Conservation (phyloP, 1,140 invertebrate genomes). For the Microplitis demolitor region DNA sequence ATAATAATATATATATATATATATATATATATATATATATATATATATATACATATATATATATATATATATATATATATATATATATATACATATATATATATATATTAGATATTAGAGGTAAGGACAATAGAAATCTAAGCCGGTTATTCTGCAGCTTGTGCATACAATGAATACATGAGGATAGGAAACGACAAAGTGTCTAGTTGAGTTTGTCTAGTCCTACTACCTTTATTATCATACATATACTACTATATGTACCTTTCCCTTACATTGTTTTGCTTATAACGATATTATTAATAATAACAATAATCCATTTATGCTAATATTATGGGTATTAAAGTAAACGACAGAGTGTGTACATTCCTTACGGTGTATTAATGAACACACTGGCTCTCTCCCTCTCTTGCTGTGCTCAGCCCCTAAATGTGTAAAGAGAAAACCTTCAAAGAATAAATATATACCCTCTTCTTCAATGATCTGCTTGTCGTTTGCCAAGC, state of each 20-base stretch:
- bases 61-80: no score
- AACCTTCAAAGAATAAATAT: not conserved
- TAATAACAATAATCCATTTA: slow-evolving; percentile 40
- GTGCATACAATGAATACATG: slow-evolving; percentile 39
- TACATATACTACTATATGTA: not conserved
- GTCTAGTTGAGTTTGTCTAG: slow-evolving; percentile 29
- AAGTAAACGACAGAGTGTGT: slow-evolving; percentile 41
- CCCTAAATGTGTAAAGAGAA: no score
- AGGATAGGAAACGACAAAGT: slow-evolving; percentile 27
- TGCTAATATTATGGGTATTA: slow-evolving; percentile 43
- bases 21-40: not conserved
- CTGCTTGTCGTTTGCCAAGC: slow-evolving; percentile 44
- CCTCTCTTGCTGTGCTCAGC: no score
- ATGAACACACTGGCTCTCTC: not conserved
- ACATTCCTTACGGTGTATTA: not conserved
- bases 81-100: not conserved
- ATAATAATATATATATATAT: not conserved
- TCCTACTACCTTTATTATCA: not conserved
- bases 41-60: not conserved
- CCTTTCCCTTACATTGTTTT: not conserved
- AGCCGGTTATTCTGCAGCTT: slow-evolving; percentile 31
- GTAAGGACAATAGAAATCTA: slow-evolving; percentile 38
- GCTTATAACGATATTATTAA: slow-evolving; percentile 47
- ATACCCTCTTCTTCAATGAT: not conserved
- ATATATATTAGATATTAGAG: no score